Evolutionary conservation across 2,113 vertebrate species (phyloP).

Genomic region (Chaetorhynchus papuensis): DNA sequence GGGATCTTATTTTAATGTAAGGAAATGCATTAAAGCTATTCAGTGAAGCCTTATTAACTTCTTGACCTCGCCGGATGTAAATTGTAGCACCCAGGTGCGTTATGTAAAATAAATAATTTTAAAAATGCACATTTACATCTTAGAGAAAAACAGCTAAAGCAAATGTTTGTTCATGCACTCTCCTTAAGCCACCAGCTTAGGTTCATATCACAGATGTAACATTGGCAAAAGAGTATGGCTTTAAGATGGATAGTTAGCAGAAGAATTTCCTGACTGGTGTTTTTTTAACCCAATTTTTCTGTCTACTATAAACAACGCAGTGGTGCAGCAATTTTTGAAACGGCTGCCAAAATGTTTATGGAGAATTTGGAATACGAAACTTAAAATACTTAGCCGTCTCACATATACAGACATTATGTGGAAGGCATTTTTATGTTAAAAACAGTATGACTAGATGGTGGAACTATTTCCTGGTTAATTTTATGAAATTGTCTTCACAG

Average conservation of each 20-base stretch:
- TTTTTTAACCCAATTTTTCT: constrained; percentile 54
- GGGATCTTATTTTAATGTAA: neutral
- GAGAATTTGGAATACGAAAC: constrained; percentile 23
- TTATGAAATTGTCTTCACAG: neutral
- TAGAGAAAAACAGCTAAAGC: neutral
- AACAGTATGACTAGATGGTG: neutral
- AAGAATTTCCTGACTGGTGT: constrained; percentile 52
- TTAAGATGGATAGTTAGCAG: constrained; percentile 29
- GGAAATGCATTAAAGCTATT: neutral
- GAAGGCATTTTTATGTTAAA: constrained; percentile 39
- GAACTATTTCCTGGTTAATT: constrained; percentile 42
- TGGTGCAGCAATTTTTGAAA: constrained; percentile 8
- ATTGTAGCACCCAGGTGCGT: neutral
- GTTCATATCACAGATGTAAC: constrained; percentile 7
- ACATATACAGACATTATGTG: neutral
- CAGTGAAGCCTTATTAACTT: neutral
- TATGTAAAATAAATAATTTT: constrained; percentile 17
- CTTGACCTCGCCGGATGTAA: neutral
- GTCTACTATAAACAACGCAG: constrained; percentile 33
- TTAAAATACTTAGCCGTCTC: constrained; percentile 25
- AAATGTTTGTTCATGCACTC: neutral
- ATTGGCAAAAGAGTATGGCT: neutral
- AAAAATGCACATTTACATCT: neutral
- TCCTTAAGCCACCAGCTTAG: neutral
- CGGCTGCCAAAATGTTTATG: constrained; percentile 29